Conservation (phyloP, 1,140 invertebrate species). For the Caenorhabditis brenneri region DNA sequence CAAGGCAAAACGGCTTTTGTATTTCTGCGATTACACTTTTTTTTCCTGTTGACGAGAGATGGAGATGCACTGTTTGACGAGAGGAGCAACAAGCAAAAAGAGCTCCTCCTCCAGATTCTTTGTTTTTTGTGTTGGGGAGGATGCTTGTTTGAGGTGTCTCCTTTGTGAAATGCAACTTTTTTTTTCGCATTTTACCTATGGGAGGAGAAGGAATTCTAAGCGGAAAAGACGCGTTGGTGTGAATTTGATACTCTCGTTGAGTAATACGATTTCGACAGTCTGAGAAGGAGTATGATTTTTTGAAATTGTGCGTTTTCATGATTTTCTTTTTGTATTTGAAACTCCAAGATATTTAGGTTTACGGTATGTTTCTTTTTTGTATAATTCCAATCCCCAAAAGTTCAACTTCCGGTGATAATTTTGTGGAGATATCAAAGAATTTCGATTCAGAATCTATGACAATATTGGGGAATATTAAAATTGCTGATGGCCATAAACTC, state of each 20-base stretch:
- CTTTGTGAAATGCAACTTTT: slow-evolving; percentile 36
- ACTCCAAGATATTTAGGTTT: no score
- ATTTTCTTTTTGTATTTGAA: no score
- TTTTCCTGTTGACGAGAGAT: slow-evolving; percentile 18
- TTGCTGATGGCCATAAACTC: no score
- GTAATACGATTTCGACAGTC: neutral
- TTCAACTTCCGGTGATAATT: no score
- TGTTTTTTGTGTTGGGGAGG: slow-evolving; percentile 44
- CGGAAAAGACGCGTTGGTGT: neutral
- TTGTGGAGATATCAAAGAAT: no score
- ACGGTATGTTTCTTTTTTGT: no score
- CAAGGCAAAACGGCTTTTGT: slow-evolving; percentile 21
- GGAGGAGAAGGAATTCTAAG: neutral
- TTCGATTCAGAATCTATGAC: no score
- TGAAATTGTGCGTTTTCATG: no score
- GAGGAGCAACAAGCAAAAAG: neutral
- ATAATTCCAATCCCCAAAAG: no score
- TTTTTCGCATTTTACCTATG: slow-evolving; percentile 1
- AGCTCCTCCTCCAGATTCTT: slow-evolving; percentile 24
- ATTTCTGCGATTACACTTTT: slow-evolving; percentile 39
- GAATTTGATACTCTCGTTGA: neutral
- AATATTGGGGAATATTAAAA: no score
- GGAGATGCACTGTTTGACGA: slow-evolving; percentile 36
- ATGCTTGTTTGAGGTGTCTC: slow-evolving; percentile 30
- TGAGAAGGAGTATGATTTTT: neutral